These are phyloP conservation scores for Fopius arisanus DNA, from an alignment of 1,140 invertebrate species.

Conservation along the genomic window DNA sequence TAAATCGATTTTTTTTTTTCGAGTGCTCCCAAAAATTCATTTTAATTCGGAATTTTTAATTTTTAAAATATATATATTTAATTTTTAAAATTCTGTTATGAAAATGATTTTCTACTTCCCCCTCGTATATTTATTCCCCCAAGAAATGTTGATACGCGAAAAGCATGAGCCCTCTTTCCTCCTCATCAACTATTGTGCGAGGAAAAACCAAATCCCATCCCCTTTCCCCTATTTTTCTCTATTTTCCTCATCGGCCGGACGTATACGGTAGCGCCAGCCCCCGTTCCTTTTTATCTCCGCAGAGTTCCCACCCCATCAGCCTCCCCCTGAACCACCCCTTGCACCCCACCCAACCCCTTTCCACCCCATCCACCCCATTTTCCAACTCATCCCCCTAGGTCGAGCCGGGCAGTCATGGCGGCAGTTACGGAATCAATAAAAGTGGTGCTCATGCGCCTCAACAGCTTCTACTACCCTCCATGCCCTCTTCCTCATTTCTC, in stretches of 20 bases:
- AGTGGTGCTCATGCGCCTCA: conserved; percentile 66
- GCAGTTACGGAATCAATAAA: conserved; percentile 67
- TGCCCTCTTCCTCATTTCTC: conserved; percentile 34
- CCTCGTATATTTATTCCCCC: conserved; percentile 62
- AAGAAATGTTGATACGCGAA: conserved; percentile 61
- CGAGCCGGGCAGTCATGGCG: conserved; percentile 61
- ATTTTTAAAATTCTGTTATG: neutral
- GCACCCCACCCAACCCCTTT: conserved; percentile 38
- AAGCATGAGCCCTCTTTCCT: conserved; percentile 38
- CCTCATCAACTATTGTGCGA: conserved; percentile 25
- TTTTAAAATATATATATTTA: no score
- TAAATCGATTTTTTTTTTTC: no score
- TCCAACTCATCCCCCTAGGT: conserved; percentile 43
- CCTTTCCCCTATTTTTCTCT: conserved; percentile 7
- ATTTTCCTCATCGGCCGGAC: conserved; percentile 30
- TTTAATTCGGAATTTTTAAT: no score
- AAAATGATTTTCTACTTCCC: conserved; percentile 48
- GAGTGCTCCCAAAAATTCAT: no score
- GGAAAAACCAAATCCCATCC: neutral
- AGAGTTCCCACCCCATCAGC: conserved; percentile 66
- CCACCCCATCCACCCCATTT: conserved; percentile 46
- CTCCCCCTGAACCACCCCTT: conserved; percentile 36
- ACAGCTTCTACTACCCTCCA: conserved; percentile 59
- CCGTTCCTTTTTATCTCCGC: conserved; percentile 67
- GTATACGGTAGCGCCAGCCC: conserved; percentile 52